A percentile compares a stretch with the other conserved stretches of the same genome.
Conservation (phyloP, 2,888 invertebrate genomes). For the Pasiphila rectangulata region DNA sequence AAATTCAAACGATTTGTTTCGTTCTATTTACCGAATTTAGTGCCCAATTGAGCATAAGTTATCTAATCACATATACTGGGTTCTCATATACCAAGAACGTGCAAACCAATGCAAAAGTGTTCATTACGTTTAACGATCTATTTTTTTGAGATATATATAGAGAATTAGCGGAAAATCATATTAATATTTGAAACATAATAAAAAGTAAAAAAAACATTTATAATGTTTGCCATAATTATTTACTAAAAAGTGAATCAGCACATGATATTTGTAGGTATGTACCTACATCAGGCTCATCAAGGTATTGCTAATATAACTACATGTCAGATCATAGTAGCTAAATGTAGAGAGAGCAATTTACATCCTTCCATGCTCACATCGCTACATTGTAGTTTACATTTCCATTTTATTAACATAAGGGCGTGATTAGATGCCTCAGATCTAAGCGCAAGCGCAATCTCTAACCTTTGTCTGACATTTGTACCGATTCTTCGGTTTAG, state of each 20-base stretch:
- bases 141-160: too few relatives aligned
- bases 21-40: neutral
- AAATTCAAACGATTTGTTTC: slow-evolving; percentile 2
- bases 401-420: slow-evolving; percentile 22
- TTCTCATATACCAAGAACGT: too few relatives aligned
- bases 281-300: too few relatives aligned
- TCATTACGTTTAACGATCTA: too few relatives aligned
- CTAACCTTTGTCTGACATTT: slow-evolving; percentile 74
- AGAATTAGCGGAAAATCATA: too few relatives aligned
- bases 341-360: slow-evolving; percentile 15
- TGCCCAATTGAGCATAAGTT: neutral
- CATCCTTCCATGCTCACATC: slow-evolving; percentile 14
- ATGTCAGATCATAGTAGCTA: neutral
- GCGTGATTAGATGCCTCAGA: slow-evolving; percentile 23
- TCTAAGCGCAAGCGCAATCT: slow-evolving; percentile 33
- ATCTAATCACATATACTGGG: neutral
- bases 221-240: neutral
- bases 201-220: too few relatives aligned
- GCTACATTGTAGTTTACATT: slow-evolving; percentile 15
- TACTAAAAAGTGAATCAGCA: too few relatives aligned
- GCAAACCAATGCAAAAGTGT: too few relatives aligned
- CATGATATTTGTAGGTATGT: too few relatives aligned
- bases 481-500: slow-evolving; percentile 52
- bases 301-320: too few relatives aligned
- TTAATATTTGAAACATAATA: too few relatives aligned